phyloP scores from a whole-genome alignment of 1,140 invertebrate species.

The Leptoteleia sp. region DNA sequence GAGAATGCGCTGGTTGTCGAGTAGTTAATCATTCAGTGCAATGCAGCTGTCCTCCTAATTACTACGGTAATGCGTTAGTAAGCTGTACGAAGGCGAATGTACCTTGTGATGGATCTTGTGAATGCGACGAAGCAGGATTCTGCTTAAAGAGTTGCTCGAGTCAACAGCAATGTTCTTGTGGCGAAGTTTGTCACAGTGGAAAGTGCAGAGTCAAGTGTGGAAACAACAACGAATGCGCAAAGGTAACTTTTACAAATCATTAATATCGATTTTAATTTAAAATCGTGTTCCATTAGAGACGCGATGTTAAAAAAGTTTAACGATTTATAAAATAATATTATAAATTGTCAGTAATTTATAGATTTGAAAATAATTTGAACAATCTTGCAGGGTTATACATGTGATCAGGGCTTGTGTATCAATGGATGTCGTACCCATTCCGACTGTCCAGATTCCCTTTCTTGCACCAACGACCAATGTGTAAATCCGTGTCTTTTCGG shows the following conservation, averaged over 20 bases:
- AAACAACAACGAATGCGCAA: slow-evolving; percentile 77
- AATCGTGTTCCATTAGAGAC: neutral
- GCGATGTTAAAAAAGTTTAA: too few species aligned
- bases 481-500: slow-evolving; percentile 87
- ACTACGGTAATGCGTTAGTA: slow-evolving; percentile 89
- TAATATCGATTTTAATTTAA: neutral
- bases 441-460: slow-evolving; percentile 90
- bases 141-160: slow-evolving; percentile 86
- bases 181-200: slow-evolving; percentile 85
- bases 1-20: slow-evolving; percentile 90
- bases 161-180: slow-evolving; percentile 88
- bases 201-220: slow-evolving; percentile 85
- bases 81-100: slow-evolving; percentile 86
- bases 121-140: slow-evolving; percentile 89
- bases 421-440: slow-evolving; percentile 88
- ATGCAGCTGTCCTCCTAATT: slow-evolving; percentile 90
- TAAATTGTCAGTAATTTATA: too few species aligned
- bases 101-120: slow-evolving; percentile 85
- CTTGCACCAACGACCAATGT: slow-evolving; percentile 89
- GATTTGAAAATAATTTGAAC: too few species aligned
- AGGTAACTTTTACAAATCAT: slow-evolving; percentile 66
- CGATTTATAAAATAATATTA: too few species aligned
- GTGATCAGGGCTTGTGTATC: slow-evolving; percentile 84
- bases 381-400: slow-evolving; percentile 82
- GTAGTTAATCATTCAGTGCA: slow-evolving; percentile 91